Evolutionary conservation across 1,140 invertebrate species (phyloP), one percentile per base, ranked within the genome.

Genomic region (Ectropis grisescens): DNA sequence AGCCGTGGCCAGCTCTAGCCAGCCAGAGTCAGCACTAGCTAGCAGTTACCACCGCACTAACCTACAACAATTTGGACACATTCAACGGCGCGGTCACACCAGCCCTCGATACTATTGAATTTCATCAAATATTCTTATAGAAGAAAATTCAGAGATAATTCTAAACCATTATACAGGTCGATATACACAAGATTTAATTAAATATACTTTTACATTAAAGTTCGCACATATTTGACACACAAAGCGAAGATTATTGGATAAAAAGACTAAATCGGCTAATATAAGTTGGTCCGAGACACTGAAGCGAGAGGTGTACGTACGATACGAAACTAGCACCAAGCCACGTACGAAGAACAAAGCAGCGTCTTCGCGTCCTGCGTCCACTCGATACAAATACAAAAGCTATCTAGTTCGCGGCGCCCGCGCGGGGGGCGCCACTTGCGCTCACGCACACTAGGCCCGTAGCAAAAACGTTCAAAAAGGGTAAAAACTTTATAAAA

Each of bases 171-270:
- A 78, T 76, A 81, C 68, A 76, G 70, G 72, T 78, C 56, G 71
- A 80, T 78, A 74, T 79, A 80, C 68, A 74, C 54, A 62, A 65
- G 62, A 64, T 53, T 61, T 51, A 47, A 58, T 62, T 52, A 61
- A 68, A 58, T 62, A 57, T 54, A 60, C 41, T 58, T 70, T 70
- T 62, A 75, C 62, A 62, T 76, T 72, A 65, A 72, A 78, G 72
- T 78, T 78, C 69, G 76, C 76, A 78, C 65, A 72, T 71, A 75
- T 78, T 81, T 81, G 76, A 81, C 76, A 81, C 76, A 76, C 74
- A 78, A 81, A 81, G 76, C 76, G 76, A 81, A 59, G 60, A 72
- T 59, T 57, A 71, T 64, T 68, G 58, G 55, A 58, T 61, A 68
- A 72, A 51, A 62, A 71, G 65, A 71, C 51, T 71, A 68, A 56